These are phyloP conservation scores for Chaenocephalus aceratus DNA, from an alignment of 2,113 vertebrate genomes.

Conservation along the genomic window DNA sequence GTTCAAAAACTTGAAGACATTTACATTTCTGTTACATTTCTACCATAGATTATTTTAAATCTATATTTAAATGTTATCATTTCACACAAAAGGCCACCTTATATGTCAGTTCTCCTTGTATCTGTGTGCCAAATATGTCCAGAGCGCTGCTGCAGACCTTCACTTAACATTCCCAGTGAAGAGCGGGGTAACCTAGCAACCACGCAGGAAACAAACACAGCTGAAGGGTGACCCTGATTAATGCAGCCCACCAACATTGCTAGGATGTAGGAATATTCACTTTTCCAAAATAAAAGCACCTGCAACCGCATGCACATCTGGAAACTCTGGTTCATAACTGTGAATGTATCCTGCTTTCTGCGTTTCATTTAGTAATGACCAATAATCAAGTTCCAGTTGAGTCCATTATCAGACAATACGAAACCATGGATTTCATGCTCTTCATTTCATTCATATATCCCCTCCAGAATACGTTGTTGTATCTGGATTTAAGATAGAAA, in stretches of 20 bases:
- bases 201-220: slow-evolving; percentile 63
- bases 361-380: background rate
- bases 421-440: too few relatives aligned
- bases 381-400: too few relatives aligned
- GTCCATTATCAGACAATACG: too few relatives aligned
- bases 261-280: slow-evolving; percentile 1
- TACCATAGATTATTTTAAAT: background rate
- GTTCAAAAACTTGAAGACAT: background rate
- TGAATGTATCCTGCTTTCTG: background rate
- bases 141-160: slow-evolving; percentile 51
- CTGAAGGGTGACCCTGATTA: background rate
- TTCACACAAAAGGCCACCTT: background rate
- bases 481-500: too few relatives aligned
- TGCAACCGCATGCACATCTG: background rate
- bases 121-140: slow-evolving; percentile 43
- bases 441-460: too few relatives aligned
- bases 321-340: background rate
- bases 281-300: slow-evolving; percentile 40
- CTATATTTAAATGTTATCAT: background rate
- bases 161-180: slow-evolving; percentile 72
- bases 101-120: background rate
- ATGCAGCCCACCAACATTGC: background rate
- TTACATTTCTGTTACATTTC: background rate
- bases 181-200: slow-evolving; percentile 66
- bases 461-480: too few relatives aligned